Base-by-base conservation (phyloP, 1,140 invertebrate species). In the Drosophila biarmipes region DNA sequence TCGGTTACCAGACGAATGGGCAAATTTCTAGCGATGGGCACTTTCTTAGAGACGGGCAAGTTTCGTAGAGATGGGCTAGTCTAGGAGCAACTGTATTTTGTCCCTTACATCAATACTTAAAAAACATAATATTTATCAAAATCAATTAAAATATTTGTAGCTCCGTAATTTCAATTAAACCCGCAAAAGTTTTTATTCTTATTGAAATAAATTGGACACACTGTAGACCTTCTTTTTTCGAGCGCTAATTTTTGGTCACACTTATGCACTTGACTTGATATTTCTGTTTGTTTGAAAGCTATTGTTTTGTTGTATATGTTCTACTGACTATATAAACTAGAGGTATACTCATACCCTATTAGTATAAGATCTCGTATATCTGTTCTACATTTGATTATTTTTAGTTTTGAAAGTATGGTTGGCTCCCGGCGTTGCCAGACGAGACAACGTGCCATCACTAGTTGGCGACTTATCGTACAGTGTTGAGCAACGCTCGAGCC, bases 401-500 rank as follows among this genome's bases (percentile, higher is more conserved):
- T 0, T 24, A 42, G 10, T 42, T 17, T 42, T 17, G 8, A 19
- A 19, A 10, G 17, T 11, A 19, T 12, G 6, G 6, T 45, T 14
- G 1, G 42, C 2, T 8, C 1, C 10, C 5, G 15, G 15, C 15
- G 48, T 51, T 34, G 29, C 48, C 48, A 51, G 27, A 38, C 27
- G 27, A 17, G 12, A 2, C 6, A 24, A 45, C 14, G 21, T n/a
- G 7, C 4, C 7, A 27, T 27, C 4, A 27, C 24, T 14, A n/a
- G n/a, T 7, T 6, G 6, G 7, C 14, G 21, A 27, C 17, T 12
- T 12, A 31, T 38, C 14, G 40, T 14, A 0, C 17, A 37, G 55
- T 57, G 55, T 46, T 57, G 15, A n/a, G 15, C 6, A 57, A 35
- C 42, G 29, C 12, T 40, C 17, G 48, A 11, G 7, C n/a, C n/a